Percentiles rank a stretch among this genome's conserved stretches.
Conservation (phyloP, 2,113 vertebrate genomes). For the Oxygymnocypris stewartii region DNA sequence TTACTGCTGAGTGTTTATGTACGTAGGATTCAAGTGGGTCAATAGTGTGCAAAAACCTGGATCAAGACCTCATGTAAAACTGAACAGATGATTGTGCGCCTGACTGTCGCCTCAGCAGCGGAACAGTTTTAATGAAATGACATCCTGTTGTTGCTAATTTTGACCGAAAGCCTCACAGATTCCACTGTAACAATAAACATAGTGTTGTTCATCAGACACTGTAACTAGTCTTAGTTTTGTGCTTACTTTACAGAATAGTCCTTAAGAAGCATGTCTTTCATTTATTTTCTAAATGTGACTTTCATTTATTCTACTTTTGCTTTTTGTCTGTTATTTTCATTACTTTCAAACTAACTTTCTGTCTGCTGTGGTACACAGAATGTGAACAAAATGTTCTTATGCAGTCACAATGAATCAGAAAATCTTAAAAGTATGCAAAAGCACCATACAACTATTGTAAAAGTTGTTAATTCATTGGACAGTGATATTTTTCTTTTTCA, state of each 20-base stretch:
- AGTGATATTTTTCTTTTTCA: not conserved
- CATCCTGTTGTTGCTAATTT: constrained; percentile 18
- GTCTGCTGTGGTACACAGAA: not conserved
- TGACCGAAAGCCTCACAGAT: not conserved
- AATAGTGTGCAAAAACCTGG: not conserved
- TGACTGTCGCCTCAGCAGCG: not conserved
- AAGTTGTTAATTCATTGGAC: not conserved
- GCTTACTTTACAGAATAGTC: not conserved
- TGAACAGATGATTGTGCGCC: not conserved
- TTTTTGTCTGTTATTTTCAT: not conserved
- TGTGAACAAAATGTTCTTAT: not conserved
- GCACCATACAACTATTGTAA: not conserved
- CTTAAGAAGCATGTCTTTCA: not conserved
- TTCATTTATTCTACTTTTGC: not conserved
- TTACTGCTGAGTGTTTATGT: not conserved
- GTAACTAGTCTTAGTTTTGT: not conserved
- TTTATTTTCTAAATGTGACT: not conserved
- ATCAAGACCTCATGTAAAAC: constrained; percentile 15
- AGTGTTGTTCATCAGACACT: not conserved
- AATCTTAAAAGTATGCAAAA: not conserved
- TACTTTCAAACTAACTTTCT: not conserved
- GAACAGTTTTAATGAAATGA: not conserved
- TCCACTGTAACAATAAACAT: constrained; percentile 20
- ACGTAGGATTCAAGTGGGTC: not conserved
- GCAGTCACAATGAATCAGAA: not conserved